Evolutionary conservation across 2,113 vertebrate genomes (phyloP), one percentile per base, ranked within the genome.

Genomic region (Chascanopsetta lugubris): DNA sequence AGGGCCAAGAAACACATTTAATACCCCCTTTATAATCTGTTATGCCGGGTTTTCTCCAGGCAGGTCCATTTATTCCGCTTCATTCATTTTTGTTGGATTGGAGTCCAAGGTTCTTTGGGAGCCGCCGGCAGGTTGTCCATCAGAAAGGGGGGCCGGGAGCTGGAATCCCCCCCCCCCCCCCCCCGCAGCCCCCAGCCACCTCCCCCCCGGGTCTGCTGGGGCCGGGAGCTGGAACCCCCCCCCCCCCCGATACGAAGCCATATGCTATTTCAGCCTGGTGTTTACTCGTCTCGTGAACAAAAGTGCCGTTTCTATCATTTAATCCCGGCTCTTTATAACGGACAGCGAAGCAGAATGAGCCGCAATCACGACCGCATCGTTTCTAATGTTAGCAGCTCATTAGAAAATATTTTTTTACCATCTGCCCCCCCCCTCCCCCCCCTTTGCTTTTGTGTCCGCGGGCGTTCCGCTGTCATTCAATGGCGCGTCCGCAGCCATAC

Each of bases 331-430:
- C 29, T 4, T 7, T 65, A 25, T 62, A 59, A 77, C 70, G 32
- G 40, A 46, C 60, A 51, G 36, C 51, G n/a, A 42, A 66, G 73
- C 38, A 22, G 18, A 65, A 57, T 8, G 15, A 42, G 27, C 22
- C 5, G 18, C 13, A n/a, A 65, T 13, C 8, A 1, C 8, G 1
- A 54, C 32, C 12, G 43, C 8, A 30, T 20, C 42, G 21, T 34
- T 61, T 77, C 61, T 76, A 56, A 48, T 53, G 72, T 65, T 60
- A 82, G 70, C 22, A 27, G 27, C 24, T 77, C 11, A 49, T 66
- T 56, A 30, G 58, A 45, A 51, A 68, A 61, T 69, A 51, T 66
- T 58, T 67, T 40, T 53, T 64, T 24, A 32, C 45, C 26, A 11
- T 49, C 46, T 0, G 8, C 18, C 21, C 18, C 24, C 29, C 54